Evolutionary conservation across 64 coral and sea anemone species (phyloP).

Genomic region (Hydrozoanthus tunicans): DNA sequence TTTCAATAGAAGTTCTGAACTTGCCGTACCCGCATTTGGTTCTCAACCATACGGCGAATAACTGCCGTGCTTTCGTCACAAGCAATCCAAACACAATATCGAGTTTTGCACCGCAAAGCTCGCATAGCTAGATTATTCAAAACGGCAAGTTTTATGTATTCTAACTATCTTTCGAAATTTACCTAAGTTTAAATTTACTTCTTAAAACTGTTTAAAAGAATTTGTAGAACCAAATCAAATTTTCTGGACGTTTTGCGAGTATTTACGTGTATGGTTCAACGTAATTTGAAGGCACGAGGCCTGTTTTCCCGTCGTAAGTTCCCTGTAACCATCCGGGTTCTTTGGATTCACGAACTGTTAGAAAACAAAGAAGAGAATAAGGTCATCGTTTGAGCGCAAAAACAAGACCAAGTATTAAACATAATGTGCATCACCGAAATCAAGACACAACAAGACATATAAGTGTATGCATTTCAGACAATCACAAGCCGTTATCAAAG

Average conservation of each 20-base stretch:
- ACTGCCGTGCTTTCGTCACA: neutral
- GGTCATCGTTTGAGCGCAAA: neutral
- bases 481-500: no score
- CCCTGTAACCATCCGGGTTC: slow-evolving; percentile 99
- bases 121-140: no score
- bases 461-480: no score
- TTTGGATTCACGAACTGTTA: slow-evolving; percentile 92
- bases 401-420: neutral
- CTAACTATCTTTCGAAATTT: neutral
- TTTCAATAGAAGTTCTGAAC: no score
- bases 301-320: slow-evolving; percentile 90
- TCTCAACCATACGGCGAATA: neutral
- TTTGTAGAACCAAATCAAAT: slow-evolving; percentile 57
- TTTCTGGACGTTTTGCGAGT: neutral
- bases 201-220: slow-evolving; percentile 35
- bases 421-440: neutral
- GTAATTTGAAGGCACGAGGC: slow-evolving; percentile 93
- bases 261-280: slow-evolving; percentile 82
- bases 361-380: slow-evolving; percentile 5
- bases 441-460: neutral
- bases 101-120: slow-evolving; percentile 43
- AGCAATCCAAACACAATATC: neutral
- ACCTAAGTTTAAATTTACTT: slow-evolving; percentile 30
- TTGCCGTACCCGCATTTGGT: no score
- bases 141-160: neutral